Percentiles rank a stretch among this genome's conserved stretches.
Evolutionary conservation across 1,140 invertebrate species (phyloP).

Genomic region (Hyles vespertilio): DNA sequence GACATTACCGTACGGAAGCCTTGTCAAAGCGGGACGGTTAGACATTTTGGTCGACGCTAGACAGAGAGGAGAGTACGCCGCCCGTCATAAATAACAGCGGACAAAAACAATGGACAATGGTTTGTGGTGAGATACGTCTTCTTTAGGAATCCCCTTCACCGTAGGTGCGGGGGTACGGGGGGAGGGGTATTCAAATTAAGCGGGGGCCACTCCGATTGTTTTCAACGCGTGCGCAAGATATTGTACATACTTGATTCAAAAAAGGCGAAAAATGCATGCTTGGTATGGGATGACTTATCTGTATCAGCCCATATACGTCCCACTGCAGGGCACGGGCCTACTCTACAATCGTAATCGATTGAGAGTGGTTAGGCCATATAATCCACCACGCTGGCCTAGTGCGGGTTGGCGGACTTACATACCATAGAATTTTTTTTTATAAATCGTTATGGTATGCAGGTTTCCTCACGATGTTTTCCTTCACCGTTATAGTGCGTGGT

Average conservation of each 20-base stretch:
- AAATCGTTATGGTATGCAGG: no score
- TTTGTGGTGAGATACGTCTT: constrained; percentile 70
- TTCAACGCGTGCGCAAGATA: constrained; percentile 56
- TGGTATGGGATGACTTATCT: no score
- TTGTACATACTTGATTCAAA: constrained; percentile 5
- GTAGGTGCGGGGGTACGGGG: neutral
- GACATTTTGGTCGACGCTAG: constrained; percentile 17
- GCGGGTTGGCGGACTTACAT: no score
- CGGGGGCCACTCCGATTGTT: constrained; percentile 29
- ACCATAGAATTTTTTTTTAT: no score
- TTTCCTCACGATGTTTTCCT: no score
- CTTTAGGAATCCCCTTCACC: constrained; percentile 48
- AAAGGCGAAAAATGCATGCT: neutral
- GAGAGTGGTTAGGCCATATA: no score
- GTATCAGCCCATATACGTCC: no score
- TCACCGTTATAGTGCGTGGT: no score
- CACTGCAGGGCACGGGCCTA: no score
- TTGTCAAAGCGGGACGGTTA: constrained; percentile 30
- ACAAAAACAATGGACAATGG: constrained; percentile 75
- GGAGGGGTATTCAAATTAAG: constrained; percentile 28
- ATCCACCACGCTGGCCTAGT: no score
- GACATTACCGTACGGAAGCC: constrained; percentile 66
- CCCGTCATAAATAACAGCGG: constrained; percentile 70
- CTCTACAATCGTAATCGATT: no score
- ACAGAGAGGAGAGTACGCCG: constrained; percentile 45